Percentiles rank a stretch among this genome's conserved stretches.
phyloP scores from a whole-genome alignment of 2,888 invertebrate species.

The Sesamia inferens region DNA sequence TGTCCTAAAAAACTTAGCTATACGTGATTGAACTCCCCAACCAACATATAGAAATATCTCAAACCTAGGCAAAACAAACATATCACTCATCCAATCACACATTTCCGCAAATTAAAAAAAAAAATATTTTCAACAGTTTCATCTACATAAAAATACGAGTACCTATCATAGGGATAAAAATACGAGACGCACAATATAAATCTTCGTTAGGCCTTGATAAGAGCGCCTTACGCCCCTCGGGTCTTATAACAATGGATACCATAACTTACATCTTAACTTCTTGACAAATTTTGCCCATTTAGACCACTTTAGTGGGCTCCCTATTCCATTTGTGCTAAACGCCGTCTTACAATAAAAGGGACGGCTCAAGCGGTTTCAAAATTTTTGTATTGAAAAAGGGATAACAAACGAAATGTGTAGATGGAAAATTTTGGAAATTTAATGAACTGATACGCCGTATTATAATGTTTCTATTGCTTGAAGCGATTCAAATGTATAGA shows the following conservation, averaged over 20 bases:
- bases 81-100: conserved; percentile 55
- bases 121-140: conserved; percentile 63
- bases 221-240: conserved; percentile 71
- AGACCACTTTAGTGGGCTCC: conserved; percentile 68
- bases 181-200: conserved; percentile 73
- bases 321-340: conserved; percentile 55
- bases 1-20: conserved; percentile 1
- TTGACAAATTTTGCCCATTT: conserved; percentile 78
- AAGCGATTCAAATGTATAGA: not conserved
- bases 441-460: not conserved
- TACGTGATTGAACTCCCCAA: conserved; percentile 13
- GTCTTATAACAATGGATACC: conserved; percentile 73
- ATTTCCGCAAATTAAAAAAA: conserved; percentile 61
- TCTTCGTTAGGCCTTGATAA: conserved; percentile 80
- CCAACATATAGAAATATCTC: conserved; percentile 31
- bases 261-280: conserved; percentile 78
- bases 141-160: conserved; percentile 56
- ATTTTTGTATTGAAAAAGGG: conserved; percentile 19
- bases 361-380: conserved; percentile 20
- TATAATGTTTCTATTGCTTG: not conserved
- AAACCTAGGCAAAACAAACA: conserved; percentile 57
- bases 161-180: conserved; percentile 59
- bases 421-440: conserved; percentile 1
- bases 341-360: conserved; percentile 49
- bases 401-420: not conserved